Percentiles rank a stretch among this genome's conserved stretches.
phyloP scores from a whole-genome alignment of 2,797 vertebrate genomes.

The Enteromius trimaculatus region DNA sequence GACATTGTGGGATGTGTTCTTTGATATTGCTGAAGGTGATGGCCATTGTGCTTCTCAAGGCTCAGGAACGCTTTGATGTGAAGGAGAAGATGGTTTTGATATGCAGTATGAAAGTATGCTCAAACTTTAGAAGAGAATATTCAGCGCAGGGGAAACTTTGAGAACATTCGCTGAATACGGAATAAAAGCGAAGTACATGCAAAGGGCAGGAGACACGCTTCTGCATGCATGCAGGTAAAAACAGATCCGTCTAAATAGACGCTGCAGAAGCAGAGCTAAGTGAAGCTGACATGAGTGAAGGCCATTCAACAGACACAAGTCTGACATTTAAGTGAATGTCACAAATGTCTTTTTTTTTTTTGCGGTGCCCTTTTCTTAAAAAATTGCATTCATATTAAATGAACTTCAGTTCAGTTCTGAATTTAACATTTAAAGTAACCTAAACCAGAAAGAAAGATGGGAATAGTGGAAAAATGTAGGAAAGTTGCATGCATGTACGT shows the following conservation, averaged over 20 bases:
- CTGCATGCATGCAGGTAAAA: neutral
- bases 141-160: neutral
- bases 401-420: neutral
- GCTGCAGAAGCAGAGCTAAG: neutral
- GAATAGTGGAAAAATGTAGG: neutral
- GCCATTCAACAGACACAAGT: slow-evolving; percentile 10
- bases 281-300: slow-evolving; percentile 13
- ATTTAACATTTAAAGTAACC: neutral
- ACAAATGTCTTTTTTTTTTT: neutral
- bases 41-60: neutral
- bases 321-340: slow-evolving; percentile 45
- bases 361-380: slow-evolving; percentile 3
- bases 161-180: neutral
- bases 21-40: neutral
- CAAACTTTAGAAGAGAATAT: slow-evolving; percentile 15
- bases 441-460: neutral
- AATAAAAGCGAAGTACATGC: neutral
- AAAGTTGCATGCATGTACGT: neutral
- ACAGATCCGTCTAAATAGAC: neutral
- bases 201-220: neutral
- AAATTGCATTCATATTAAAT: neutral
- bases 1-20: slow-evolving; percentile 1
- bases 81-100: neutral
- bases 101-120: neutral
- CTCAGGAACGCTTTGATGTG: neutral